A percentile compares a stretch with the other conserved stretches of the same genome.
phyloP scores from a whole-genome alignment of 2,888 invertebrate species.

The Abrostola tripartita region DNA sequence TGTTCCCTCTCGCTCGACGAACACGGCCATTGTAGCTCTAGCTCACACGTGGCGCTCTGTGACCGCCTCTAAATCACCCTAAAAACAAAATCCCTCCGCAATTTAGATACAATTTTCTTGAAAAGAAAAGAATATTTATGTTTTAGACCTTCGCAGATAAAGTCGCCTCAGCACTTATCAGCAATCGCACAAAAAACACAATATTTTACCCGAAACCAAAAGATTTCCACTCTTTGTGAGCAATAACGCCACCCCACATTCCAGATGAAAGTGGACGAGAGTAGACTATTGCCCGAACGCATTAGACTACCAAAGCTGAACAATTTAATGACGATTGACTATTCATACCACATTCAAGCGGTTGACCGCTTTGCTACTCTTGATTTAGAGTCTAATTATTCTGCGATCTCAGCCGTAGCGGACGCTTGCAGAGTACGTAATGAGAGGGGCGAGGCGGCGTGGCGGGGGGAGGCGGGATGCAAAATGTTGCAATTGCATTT shows the following conservation, averaged over 20 bases:
- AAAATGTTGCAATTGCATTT: constrained; percentile 86
- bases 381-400: constrained; percentile 87
- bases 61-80: constrained; percentile 48
- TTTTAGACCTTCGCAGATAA: constrained; percentile 48
- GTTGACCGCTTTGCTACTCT: constrained; percentile 86
- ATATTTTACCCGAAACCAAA: constrained; percentile 47
- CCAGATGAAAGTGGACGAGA: constrained; percentile 50
- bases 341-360: constrained; percentile 86
- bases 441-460: constrained; percentile 72
- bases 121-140: constrained; percentile 55
- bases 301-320: constrained; percentile 87
- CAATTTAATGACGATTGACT: constrained; percentile 88
- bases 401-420: constrained; percentile 84
- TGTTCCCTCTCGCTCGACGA: constrained; percentile 62
- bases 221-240: constrained; percentile 48
- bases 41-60: constrained; percentile 44
- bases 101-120: constrained; percentile 50
- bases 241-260: constrained; percentile 49
- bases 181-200: constrained; percentile 46
- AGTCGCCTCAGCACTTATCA: constrained; percentile 51
- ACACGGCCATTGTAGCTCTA: constrained; percentile 53
- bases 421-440: constrained; percentile 81
- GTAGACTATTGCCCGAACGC: constrained; percentile 68
- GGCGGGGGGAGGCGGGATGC: constrained; percentile 73
- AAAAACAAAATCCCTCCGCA: constrained; percentile 47